These are phyloP conservation scores for Dyspetes luteomarginatus DNA, from an alignment of 2,888 invertebrate genomes.

Conservation along the genomic window DNA sequence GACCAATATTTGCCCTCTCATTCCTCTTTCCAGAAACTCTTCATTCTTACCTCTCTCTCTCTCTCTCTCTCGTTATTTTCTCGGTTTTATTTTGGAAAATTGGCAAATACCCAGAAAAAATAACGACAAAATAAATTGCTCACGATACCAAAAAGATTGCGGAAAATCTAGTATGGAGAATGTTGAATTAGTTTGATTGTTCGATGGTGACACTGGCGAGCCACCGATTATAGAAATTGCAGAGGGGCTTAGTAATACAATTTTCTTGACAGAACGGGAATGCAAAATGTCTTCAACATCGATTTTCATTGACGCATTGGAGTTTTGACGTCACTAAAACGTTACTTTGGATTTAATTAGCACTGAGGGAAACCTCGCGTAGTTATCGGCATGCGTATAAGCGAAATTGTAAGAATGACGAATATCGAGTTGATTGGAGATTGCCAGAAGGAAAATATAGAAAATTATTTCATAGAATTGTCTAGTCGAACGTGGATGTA, in stretches of 20 bases:
- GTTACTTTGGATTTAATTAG: not conserved
- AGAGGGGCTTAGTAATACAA: not conserved
- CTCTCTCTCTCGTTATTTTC: not conserved
- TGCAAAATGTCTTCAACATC: not conserved
- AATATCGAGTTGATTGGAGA: not conserved
- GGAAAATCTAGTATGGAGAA: not conserved
- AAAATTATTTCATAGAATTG: not conserved
- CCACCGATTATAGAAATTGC: not conserved
- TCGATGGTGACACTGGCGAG: not conserved
- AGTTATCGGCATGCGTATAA: not conserved
- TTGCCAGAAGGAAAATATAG: not conserved
- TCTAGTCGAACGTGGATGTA: too few relatives aligned
- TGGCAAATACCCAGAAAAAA: not conserved
- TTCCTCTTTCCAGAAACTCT: not conserved
- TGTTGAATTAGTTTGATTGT: too few relatives aligned
- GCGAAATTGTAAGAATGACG: not conserved
- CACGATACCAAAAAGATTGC: not conserved
- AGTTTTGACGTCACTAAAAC: not conserved
- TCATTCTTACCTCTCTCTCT: too few relatives aligned
- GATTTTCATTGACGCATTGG: not conserved
- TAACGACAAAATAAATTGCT: not conserved
- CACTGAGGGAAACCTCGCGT: not conserved
- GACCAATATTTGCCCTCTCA: not conserved
- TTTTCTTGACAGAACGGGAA: not conserved
- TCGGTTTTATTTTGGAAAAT: not conserved